A percentile compares a stretch with the other conserved stretches of the same genome.
Conservation (phyloP, 2,113 vertebrate species). For the Tonatia bakeri region DNA sequence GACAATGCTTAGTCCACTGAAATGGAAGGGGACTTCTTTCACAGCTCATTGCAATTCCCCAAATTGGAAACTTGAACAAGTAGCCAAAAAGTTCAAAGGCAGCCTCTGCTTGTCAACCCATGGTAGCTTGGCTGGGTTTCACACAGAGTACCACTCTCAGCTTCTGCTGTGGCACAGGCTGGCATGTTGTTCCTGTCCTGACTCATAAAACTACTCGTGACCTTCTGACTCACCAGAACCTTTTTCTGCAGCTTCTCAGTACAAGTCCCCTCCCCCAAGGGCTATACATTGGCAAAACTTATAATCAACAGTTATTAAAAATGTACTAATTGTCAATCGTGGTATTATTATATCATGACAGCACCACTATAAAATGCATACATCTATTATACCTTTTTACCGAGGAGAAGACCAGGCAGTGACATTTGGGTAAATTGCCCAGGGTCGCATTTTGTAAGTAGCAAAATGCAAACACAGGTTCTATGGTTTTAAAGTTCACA, state of each 20-base stretch:
- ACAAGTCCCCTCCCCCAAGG: background rate
- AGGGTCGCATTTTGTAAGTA: background rate
- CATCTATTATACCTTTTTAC: background rate
- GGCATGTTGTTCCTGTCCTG: background rate
- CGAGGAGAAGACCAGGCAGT: background rate
- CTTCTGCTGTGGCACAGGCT: background rate
- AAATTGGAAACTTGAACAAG: background rate
- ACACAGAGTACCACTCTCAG: background rate
- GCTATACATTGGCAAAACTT: background rate
- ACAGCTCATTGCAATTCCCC: background rate
- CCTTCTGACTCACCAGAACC: conserved; percentile 29
- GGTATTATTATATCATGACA: background rate
- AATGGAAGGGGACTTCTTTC: conserved; percentile 15
- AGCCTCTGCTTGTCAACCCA: background rate
- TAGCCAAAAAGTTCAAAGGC: background rate
- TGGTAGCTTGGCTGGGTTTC: background rate
- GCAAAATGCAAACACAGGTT: background rate
- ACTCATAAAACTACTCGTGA: conserved; percentile 29
- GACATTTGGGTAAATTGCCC: background rate
- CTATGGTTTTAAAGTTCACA: background rate
- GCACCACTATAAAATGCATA: background rate
- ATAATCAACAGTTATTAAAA: background rate
- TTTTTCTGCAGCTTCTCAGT: conserved; percentile 15
- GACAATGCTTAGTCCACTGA: background rate
- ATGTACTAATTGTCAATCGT: background rate